Percentiles rank a stretch among this genome's conserved stretches.
phyloP scores from a whole-genome alignment of 2,888 invertebrate species.

The Agrochola lychnidis region DNA sequence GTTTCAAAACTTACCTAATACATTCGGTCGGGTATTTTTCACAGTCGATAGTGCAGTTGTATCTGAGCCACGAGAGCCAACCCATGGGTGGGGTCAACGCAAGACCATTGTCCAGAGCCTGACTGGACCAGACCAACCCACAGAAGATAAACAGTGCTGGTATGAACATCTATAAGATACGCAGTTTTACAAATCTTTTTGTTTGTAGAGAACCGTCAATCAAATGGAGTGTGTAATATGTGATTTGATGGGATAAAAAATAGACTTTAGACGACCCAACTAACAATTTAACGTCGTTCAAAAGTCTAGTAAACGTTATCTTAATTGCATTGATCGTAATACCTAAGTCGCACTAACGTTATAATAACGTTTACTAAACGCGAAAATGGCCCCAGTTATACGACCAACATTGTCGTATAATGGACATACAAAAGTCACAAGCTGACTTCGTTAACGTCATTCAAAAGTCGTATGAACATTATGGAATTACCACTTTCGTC shows the following conservation, averaged over 20 bases:
- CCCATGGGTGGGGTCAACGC: slow-evolving; percentile 93
- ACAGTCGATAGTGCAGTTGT: slow-evolving; percentile 92
- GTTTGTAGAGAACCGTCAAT: background rate
- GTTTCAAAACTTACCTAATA: slow-evolving; percentile 88
- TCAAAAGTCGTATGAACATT: too few species aligned
- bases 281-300: too few species aligned
- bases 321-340: too few species aligned
- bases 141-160: slow-evolving; percentile 62
- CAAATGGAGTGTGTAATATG: background rate
- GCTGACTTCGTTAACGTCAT: too few species aligned
- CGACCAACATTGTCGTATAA: too few species aligned
- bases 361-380: too few species aligned
- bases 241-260: background rate
- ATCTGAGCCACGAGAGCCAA: slow-evolving; percentile 93
- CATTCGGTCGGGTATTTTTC: slow-evolving; percentile 91
- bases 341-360: too few species aligned
- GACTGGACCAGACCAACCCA: slow-evolving; percentile 58
- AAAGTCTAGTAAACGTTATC: too few species aligned
- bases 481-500: too few species aligned
- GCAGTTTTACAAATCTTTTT: background rate
- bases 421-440: too few species aligned
- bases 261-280: background rate
- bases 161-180: slow-evolving; percentile 25
- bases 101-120: slow-evolving; percentile 91
- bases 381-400: too few species aligned